Evolutionary conservation across 2,888 invertebrate species (phyloP).

Genomic region (Chymomyza procnemis): DNA sequence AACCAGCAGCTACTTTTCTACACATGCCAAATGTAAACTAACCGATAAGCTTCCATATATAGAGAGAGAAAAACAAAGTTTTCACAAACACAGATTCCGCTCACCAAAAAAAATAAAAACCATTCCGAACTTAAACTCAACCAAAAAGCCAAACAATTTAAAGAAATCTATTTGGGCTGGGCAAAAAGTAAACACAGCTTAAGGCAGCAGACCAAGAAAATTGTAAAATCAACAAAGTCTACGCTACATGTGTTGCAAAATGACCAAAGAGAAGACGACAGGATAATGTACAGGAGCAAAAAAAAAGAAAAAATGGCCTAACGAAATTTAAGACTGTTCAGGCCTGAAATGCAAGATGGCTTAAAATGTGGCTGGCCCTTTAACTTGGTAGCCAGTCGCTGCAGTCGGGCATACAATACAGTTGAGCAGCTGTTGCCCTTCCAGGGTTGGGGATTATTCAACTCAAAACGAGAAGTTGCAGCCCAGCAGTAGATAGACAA

Average conservation of each 20-base stretch:
- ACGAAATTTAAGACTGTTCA: not conserved
- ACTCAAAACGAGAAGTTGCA: not conserved
- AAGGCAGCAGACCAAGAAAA: constrained; percentile 27
- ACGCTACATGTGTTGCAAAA: not conserved
- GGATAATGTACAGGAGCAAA: not conserved
- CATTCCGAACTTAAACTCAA: constrained; percentile 8
- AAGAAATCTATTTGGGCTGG: constrained; percentile 65
- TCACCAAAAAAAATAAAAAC: not conserved
- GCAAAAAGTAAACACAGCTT: constrained; percentile 34
- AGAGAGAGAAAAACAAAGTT: not conserved
- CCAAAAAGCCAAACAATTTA: constrained; percentile 62
- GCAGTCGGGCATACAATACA: not conserved
- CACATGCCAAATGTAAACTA: not conserved
- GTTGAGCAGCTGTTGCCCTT: not conserved
- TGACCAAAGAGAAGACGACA: not conserved
- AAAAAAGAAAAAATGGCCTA: not conserved
- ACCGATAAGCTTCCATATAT: not conserved
- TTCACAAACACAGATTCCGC: constrained; percentile 9
- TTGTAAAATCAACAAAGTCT: not conserved
- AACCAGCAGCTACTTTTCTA: not conserved
- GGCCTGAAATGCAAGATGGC: not conserved
- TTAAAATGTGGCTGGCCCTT: not conserved
- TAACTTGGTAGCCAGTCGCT: constrained; percentile 4
- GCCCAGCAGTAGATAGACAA: not conserved
- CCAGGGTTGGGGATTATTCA: not conserved